Evolutionary conservation across 2,888 invertebrate species (phyloP), one percentile per base, ranked within the genome.

Genomic region (Lottia gigantea): DNA sequence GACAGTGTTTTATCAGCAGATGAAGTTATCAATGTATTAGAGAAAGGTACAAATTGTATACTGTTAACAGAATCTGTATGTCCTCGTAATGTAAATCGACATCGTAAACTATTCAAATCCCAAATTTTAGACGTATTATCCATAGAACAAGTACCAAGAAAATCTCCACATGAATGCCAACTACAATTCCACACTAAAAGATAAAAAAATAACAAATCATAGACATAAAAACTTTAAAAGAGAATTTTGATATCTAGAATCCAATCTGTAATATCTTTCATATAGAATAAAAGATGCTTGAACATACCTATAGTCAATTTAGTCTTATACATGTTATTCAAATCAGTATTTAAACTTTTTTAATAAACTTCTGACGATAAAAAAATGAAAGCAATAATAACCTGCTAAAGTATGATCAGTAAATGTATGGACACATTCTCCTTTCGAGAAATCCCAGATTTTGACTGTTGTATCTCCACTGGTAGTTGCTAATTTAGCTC

Each of bases 401-500:
- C 87, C 87, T 70, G 88, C 86, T 69, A 86, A 83, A 14, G 84
- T 85, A 74, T 89, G 89, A 66, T 88, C 88, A 15, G 84, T 85
- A 76, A 89, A 89, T 7, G 88, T 88, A 69, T 88, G 88, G 23
- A 87, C 82, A 78, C 88, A 88, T 72, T 86, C 84, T 26, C 87
- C 86, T 71, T 85, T 82, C 15, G 84, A 79, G 71, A 88, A 86
- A 78, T 88, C 88, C 89, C 89, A 89, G 45, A 89, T 86, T 76
- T 88, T 89, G 61, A 88, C 84, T 6, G 88, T 88, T 7, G 87
- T 87, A 71, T 89, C 89, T 55, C 89, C 89, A 76, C 88, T 87
- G 2, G 84, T 84, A 65, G 88, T 88, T 1, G 86, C 88, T 63
- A 88, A 77, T 46, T 81, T 85, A 0, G 84, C 79, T 4, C 88